phyloP scores from a whole-genome alignment of 2,797 vertebrate species.

The Spinus pinus region DNA sequence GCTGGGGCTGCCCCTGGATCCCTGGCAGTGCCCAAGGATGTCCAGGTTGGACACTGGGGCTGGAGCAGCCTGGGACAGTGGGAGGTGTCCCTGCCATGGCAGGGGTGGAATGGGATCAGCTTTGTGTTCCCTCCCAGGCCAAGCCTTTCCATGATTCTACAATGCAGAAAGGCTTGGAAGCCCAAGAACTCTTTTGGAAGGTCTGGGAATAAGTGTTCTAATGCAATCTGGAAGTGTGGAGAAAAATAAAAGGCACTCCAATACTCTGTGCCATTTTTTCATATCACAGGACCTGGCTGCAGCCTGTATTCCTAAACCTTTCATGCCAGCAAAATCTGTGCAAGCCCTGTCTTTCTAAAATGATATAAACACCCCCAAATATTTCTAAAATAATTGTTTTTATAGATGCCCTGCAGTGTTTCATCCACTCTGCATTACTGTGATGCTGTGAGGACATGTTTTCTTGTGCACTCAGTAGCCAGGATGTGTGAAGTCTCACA shows the following conservation, averaged over 20 bases:
- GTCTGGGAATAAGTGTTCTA: neutral
- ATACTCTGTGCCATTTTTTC: neutral
- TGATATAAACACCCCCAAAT: neutral
- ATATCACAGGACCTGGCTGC: neutral
- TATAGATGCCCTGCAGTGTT: neutral
- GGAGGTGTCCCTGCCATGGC: neutral
- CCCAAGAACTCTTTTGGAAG: neutral
- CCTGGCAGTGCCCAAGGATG: neutral
- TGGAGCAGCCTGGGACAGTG: neutral
- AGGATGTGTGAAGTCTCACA: neutral
- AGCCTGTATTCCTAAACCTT: neutral
- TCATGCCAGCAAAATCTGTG: neutral
- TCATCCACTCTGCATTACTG: neutral
- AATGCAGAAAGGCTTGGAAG: neutral
- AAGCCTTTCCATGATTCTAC: neutral
- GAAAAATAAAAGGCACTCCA: neutral
- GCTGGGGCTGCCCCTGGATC: neutral
- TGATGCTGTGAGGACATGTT: neutral
- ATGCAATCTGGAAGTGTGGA: neutral
- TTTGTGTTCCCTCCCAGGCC: fast-evolving
- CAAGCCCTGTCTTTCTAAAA: neutral
- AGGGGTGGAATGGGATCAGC: fast-evolving
- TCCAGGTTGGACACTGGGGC: neutral
- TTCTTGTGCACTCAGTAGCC: neutral
- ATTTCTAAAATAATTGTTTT: neutral